Conservation (phyloP, 2,888 invertebrate genomes). For the Thymelicus sylvestris region DNA sequence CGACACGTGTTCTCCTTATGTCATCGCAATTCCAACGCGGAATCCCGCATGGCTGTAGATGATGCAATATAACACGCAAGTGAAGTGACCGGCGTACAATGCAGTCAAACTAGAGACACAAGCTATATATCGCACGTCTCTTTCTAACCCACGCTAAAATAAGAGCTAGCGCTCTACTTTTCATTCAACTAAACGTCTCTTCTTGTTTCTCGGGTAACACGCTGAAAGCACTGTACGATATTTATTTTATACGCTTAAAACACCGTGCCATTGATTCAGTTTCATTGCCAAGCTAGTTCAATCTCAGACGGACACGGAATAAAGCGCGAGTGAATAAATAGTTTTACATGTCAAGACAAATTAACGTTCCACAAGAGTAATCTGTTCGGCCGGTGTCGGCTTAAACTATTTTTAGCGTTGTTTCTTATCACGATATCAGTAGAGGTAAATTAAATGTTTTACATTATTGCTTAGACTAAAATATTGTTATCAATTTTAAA, state of each 20-base stretch:
- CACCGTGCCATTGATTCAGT: not conserved
- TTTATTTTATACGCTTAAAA: constrained; percentile 6
- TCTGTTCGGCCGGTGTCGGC: not conserved
- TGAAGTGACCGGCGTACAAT: constrained; percentile 10
- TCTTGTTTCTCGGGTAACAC: constrained; percentile 7
- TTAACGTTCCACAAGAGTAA: not conserved
- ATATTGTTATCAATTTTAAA: not conserved
- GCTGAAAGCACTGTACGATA: constrained; percentile 12
- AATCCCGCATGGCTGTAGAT: constrained; percentile 8
- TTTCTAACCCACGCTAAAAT: constrained; percentile 13
- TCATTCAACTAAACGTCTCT: constrained; percentile 1
- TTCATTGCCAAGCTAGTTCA: constrained; percentile 9
- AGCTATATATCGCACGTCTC: constrained; percentile 20
- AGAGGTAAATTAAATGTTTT: constrained; percentile 1
- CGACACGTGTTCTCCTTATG: constrained; percentile 8
- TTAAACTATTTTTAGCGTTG: not conserved
- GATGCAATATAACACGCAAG: constrained; percentile 27
- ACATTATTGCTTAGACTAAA: not conserved
- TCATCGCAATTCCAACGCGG: constrained; percentile 5
- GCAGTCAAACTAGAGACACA: constrained; percentile 6
- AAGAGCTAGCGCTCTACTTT: not conserved
- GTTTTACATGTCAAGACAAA: not conserved
- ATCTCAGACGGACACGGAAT: not conserved
- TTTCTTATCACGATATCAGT: not conserved
- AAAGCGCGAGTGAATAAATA: not conserved